Evolutionary conservation across 2,113 vertebrate genomes (phyloP).

Genomic region (Laterallus jamaicensis): DNA sequence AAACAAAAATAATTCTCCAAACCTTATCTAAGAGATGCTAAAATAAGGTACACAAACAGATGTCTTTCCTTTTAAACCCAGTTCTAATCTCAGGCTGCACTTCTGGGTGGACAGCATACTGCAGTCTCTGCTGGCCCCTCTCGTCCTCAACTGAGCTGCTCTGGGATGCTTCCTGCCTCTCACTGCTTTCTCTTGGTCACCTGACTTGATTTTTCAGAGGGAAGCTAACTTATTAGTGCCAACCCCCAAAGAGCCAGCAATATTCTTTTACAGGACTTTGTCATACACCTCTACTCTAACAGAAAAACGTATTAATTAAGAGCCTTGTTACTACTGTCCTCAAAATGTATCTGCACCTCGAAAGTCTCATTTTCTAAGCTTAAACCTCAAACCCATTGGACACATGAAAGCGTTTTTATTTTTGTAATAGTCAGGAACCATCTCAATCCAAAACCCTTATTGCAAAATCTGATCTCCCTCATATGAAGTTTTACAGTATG

Average conservation of each 20-base stretch:
- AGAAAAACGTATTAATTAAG: background rate
- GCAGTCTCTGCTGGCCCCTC: slow-evolving; percentile 4
- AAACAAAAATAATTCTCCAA: background rate
- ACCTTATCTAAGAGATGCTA: background rate
- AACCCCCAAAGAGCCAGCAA: background rate
- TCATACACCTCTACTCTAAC: background rate
- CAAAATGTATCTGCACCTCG: background rate
- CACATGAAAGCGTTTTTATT: background rate
- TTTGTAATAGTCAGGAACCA: background rate
- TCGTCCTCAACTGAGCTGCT: background rate
- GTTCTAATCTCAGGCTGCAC: background rate
- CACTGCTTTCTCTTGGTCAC: background rate
- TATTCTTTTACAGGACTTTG: background rate
- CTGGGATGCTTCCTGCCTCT: background rate
- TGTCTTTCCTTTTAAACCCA: background rate
- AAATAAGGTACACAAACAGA: background rate
- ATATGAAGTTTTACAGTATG: fast-evolving
- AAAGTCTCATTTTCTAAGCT: background rate
- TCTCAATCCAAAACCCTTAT: background rate
- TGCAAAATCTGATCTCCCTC: background rate
- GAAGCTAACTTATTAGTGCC: background rate
- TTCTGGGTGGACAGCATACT: background rate
- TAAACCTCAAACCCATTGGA: background rate
- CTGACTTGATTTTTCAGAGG: background rate
- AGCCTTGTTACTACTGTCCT: background rate